Evolutionary conservation across 1,140 invertebrate species (phyloP), one percentile per base, ranked within the genome.

Genomic region (Drosophila nannoptera): DNA sequence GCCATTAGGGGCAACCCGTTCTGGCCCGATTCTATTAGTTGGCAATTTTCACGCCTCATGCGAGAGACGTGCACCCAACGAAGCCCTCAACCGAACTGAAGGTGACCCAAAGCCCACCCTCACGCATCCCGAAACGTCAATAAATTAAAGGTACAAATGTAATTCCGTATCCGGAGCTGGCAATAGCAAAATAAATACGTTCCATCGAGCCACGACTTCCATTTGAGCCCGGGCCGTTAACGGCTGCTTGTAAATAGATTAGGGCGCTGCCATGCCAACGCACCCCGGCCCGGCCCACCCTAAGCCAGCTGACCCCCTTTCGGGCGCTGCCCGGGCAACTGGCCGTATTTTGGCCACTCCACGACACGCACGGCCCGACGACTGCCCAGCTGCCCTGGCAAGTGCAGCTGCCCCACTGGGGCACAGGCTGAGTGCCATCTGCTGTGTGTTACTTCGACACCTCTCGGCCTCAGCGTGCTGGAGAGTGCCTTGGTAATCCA

Each of bases 141-240:
- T 84, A 84, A 84, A 84, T 84, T 84, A 86, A 80, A 84, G 81
- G 62, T 77, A 86, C 77, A 84, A 84, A 86, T 86, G 80, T 83
- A 84, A 78, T 83, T 84, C 84, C 66, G 81, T 86, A 56, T 66
- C 76, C 81, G 14, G 52, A 64, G 48, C 46, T 32, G 36, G 49
- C 35, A 62, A 61, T 62, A 58, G 46, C 45, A 69, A 78, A 68
- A 72, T 74, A 78, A 59, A 78, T 75, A 65, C 61, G 74, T 78
- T 64, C 59, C 61, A 63, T 72, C 43, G 33, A 60, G 50, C 48
- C 22, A 35, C 22, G 50, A 58, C 32, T 69, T 22, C 53, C 45
- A 49, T 69, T 56, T 48, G 60, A 31, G 53, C 32, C 14, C 11
- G 38, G 38, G 32, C 65, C 68, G 66, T 54, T 61, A 52, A 53